phyloP scores from a whole-genome alignment of 2,113 vertebrate species.

The Actenoides lindsayi region DNA sequence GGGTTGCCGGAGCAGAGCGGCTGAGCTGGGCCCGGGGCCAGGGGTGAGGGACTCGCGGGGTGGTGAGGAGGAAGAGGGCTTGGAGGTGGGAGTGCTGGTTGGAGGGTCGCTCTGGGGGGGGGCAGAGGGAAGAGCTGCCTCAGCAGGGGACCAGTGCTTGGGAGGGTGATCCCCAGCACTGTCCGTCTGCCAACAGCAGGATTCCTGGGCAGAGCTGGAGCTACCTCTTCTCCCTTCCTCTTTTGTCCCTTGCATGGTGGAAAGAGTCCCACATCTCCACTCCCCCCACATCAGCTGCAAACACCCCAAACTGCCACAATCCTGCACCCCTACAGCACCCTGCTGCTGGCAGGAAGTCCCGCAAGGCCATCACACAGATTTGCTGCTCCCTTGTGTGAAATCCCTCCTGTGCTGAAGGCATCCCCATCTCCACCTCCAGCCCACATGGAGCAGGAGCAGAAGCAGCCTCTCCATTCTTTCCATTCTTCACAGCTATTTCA shows the following conservation, averaged over 20 bases:
- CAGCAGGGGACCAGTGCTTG: accelerated
- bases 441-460: accelerated
- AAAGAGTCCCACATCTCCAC: accelerated
- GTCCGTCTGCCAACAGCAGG: too few relatives aligned
- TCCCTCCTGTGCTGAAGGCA: accelerated
- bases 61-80: conserved; percentile 81
- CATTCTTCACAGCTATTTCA: not conserved
- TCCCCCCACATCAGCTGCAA: not conserved
- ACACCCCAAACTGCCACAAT: not conserved
- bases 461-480: not conserved
- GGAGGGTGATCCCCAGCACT: not conserved
- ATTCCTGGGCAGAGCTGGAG: not conserved
- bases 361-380: accelerated
- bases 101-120: conserved; percentile 14
- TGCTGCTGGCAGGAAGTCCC: accelerated
- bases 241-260: not conserved
- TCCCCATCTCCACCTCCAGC: not conserved
- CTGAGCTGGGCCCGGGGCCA: conserved; percentile 79
- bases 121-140: not conserved
- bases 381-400: not conserved
- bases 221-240: not conserved
- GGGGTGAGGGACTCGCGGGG: conserved; percentile 80
- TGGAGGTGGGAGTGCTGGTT: conserved; percentile 73
- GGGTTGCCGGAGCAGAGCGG: conserved; percentile 78
- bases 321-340: not conserved